Evolutionary conservation across 1,140 invertebrate species (phyloP).

Genomic region (Drusus annulatus): DNA sequence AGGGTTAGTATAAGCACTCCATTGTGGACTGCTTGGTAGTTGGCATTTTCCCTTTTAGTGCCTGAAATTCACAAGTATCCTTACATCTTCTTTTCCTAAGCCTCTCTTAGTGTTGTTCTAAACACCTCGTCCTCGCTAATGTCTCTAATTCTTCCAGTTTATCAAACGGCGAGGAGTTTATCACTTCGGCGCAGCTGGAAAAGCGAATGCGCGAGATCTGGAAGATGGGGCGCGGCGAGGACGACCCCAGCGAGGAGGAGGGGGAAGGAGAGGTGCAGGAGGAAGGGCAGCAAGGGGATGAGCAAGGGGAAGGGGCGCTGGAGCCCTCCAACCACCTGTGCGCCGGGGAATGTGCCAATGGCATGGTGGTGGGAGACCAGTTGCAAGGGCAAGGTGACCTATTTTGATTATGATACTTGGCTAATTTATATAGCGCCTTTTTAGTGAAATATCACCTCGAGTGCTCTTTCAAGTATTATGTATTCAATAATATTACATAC

Average conservation of each 20-base stretch:
- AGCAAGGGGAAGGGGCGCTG: slow-evolving; percentile 37
- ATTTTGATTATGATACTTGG: neutral
- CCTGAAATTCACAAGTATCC: too few species aligned
- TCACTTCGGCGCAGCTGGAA: slow-evolving; percentile 84
- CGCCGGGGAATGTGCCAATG: slow-evolving; percentile 48
- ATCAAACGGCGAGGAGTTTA: slow-evolving; percentile 88
- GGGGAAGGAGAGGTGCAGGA: slow-evolving; percentile 61
- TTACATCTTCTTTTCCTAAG: too few species aligned
- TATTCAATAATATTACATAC: too few species aligned
- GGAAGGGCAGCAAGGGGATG: slow-evolving; percentile 46
- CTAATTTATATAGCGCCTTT: too few species aligned
- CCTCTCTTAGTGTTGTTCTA: too few species aligned
- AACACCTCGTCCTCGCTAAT: neutral
- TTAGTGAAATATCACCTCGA: too few species aligned
- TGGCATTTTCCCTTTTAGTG: too few species aligned
- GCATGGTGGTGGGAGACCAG: slow-evolving; percentile 36
- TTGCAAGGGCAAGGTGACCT: slow-evolving; percentile 40
- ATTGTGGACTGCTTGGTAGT: too few species aligned
- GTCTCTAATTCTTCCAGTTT: slow-evolving; percentile 70
- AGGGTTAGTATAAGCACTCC: too few species aligned
- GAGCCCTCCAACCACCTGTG: slow-evolving; percentile 54
- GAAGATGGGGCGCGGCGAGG: slow-evolving; percentile 67
- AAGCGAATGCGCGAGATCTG: slow-evolving; percentile 79
- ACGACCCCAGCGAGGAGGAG: slow-evolving; percentile 59
- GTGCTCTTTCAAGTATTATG: too few species aligned